Base-by-base conservation (phyloP, 2,888 invertebrate species). In the Chymomyza caudatula region DNA sequence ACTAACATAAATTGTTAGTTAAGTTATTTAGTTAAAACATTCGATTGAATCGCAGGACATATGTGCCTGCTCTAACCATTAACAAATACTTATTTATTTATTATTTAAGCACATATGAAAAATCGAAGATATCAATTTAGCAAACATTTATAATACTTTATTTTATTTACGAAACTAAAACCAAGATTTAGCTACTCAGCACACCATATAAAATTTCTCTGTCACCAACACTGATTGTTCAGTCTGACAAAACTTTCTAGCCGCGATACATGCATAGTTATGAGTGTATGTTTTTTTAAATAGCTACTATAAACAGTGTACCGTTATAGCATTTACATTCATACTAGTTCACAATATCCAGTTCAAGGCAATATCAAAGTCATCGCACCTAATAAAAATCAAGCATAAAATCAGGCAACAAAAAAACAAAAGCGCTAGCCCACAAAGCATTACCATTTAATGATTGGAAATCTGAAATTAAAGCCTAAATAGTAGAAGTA, bases 321-420 rank as follows among this genome's bases (percentile, higher is more conserved):
- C 86, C 86, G 82, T 86, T 82, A 82, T 8, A n/a, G 25, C 17
- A 3, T 54, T 17, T 15, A 51, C 59, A 44, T n/a, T 44, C 44
- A n/a, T n/a, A 37, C 29, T 17, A 17, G 8, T 51, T 17, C 51
- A 51, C 51, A 51, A 75, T 73, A 81, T 75, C 71, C 73, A 78
- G 82, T 75, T 82, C 86, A 78, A 86, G 86, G 82, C 85, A 85
- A 82, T 86, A 78, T 78, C 83, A 58, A 85, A 84, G 82, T 81
- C 82, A 86, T 82, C 82, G 82, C 82, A 82, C 82, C 86, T 82
- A 65, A 82, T 82, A 82, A 82, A 81, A 82, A 44, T 43, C 64
- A 75, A 69, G 69, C 75, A 67, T 84, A 81, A 82, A 84, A 74
- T 61, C 37, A 60, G 71, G 60, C 70, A 44, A 55, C 78, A 83